These are phyloP conservation scores for Sebastes trivittatus DNA, from an alignment of 2,797 vertebrate species.

Conservation along the genomic window DNA sequence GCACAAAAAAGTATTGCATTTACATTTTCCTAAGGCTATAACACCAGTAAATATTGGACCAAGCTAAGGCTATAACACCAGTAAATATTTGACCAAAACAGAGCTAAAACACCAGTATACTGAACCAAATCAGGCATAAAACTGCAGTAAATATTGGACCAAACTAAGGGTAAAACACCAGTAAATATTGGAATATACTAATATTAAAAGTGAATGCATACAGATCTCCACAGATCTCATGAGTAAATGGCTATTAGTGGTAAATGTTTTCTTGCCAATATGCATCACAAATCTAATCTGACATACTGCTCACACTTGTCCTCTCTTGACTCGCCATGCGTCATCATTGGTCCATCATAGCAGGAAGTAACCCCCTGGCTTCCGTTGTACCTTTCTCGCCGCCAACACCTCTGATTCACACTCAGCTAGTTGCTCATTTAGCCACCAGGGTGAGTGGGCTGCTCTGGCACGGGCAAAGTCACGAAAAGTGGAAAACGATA, in stretches of 20 bases:
- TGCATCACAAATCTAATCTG: background rate
- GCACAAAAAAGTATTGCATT: no score
- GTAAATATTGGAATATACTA: background rate
- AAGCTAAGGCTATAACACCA: no score
- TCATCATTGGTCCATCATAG: background rate
- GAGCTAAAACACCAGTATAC: background rate
- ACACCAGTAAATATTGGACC: no score
- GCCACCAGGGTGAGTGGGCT: background rate
- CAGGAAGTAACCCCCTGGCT: background rate
- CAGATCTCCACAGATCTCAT: no score
- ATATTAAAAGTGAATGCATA: no score
- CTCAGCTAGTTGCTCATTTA: background rate
- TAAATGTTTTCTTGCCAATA: background rate
- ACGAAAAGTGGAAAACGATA: background rate
- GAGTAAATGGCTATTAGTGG: no score
- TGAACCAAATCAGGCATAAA: no score
- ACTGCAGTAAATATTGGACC: background rate
- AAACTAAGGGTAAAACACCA: background rate
- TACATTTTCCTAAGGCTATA: no score
- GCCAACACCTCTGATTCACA: constrained; percentile 14
- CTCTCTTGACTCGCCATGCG: background rate
- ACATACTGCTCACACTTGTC: background rate
- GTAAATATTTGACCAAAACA: background rate
- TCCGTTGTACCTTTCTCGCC: background rate
- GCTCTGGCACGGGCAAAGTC: background rate